These are phyloP conservation scores for Cepaea nemoralis DNA, from an alignment of 1,140 invertebrate species.

Conservation along the genomic window DNA sequence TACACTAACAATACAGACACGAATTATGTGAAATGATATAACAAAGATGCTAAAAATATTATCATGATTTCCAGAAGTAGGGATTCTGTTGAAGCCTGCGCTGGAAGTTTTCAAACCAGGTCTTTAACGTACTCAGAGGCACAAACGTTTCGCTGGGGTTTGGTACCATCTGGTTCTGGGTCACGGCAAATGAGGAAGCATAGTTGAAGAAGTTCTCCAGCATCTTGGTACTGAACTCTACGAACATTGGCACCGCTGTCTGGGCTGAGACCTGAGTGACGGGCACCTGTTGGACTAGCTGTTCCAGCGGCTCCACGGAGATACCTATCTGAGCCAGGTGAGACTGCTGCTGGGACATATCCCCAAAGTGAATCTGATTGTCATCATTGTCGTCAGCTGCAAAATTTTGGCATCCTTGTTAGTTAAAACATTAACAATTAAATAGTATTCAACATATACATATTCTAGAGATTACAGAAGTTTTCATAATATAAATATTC, in stretches of 20 bases:
- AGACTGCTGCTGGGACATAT: constrained; percentile 76
- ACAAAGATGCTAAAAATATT: no score
- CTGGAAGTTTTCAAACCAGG: constrained; percentile 94
- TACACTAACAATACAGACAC: no score
- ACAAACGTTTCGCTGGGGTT: constrained; percentile 85
- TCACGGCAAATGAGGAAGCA: constrained; percentile 87
- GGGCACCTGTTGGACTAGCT: constrained; percentile 75
- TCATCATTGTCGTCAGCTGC: constrained; percentile 43
- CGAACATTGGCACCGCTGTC: constrained; percentile 78
- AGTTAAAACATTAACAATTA: no score
- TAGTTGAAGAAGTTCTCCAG: constrained; percentile 93
- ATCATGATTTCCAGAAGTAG: constrained; percentile 87
- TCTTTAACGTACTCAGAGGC: constrained; percentile 87
- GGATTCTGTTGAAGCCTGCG: constrained; percentile 90
- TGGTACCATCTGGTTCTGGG: constrained; percentile 82
- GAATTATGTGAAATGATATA: no score
- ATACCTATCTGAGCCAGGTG: constrained; percentile 95
- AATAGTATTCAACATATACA: no score
- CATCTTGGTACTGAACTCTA: constrained; percentile 93
- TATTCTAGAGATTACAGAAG: no score
- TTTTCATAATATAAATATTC: no score
- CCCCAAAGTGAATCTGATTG: constrained; percentile 70
- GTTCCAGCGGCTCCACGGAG: constrained; percentile 84
- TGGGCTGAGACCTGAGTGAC: constrained; percentile 71
- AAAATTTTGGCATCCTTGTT: no score